Evolutionary conservation across 2,113 vertebrate species (phyloP).

Genomic region (Cyphomyrus plagiostoma): DNA sequence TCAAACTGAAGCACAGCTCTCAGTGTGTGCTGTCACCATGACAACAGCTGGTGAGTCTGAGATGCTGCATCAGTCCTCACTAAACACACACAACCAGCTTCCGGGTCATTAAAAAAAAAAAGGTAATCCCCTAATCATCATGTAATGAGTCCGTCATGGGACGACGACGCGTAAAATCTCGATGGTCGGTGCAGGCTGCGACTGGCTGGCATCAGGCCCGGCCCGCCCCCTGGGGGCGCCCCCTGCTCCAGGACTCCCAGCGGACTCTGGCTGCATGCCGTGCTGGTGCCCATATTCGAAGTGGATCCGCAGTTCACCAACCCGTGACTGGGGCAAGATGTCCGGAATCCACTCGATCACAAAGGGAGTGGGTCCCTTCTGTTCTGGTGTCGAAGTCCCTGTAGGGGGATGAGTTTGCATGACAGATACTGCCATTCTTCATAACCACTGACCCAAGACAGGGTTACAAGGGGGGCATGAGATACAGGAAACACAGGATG

Average conservation of each 20-base stretch:
- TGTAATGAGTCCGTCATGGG: background rate
- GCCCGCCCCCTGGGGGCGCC: background rate
- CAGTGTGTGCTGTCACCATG: background rate
- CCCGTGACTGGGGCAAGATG: constrained; percentile 70
- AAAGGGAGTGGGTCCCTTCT: constrained; percentile 74
- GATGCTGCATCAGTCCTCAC: background rate
- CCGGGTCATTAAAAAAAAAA: background rate
- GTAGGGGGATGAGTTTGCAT: background rate
- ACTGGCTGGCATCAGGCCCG: constrained; percentile 20
- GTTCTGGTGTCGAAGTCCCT: constrained; percentile 68
- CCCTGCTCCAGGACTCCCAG: constrained; percentile 24
- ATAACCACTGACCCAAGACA: background rate
- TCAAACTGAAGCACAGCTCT: background rate
- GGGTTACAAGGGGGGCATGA: background rate
- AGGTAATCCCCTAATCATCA: background rate
- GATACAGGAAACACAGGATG: background rate
- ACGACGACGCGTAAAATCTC: constrained; percentile 32
- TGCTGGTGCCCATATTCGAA: constrained; percentile 81
- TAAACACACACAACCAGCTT: background rate
- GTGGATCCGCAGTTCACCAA: constrained; percentile 76
- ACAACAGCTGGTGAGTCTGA: background rate
- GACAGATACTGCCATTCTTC: background rate
- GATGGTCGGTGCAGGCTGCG: background rate
- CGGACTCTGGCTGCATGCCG: constrained; percentile 55
- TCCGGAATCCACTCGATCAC: constrained; percentile 86